These are phyloP conservation scores for Gambusia holbrooki DNA, from an alignment of 2,113 vertebrate genomes.

Conservation along the genomic window DNA sequence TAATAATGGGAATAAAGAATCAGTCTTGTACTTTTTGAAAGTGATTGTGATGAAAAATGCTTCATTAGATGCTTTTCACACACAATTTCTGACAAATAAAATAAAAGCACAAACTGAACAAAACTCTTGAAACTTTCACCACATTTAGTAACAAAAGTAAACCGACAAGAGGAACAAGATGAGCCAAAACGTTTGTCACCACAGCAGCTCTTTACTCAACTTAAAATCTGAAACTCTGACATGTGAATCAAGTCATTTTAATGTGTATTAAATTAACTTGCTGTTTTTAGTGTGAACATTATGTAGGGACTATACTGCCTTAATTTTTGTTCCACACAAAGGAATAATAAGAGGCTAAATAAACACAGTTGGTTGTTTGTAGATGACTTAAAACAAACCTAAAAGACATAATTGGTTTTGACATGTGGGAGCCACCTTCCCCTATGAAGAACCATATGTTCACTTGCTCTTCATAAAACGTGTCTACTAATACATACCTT, in stretches of 20 bases:
- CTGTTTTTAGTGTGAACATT: too few species aligned
- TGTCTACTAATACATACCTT: slow-evolving; percentile 4
- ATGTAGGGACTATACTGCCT: not conserved
- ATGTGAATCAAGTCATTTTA: too few species aligned
- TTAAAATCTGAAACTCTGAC: too few species aligned
- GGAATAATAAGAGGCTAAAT: not conserved
- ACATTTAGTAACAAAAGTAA: too few species aligned
- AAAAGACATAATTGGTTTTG: not conserved
- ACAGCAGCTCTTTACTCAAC: too few species aligned
- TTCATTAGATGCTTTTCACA: not conserved
- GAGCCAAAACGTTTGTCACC: too few species aligned
- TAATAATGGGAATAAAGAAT: not conserved
- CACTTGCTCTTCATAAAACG: too few species aligned
- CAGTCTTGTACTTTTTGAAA: not conserved
- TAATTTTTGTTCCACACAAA: not conserved
- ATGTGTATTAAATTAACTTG: too few species aligned
- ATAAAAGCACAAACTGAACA: not conserved
- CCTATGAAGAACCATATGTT: too few species aligned
- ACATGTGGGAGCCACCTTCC: not conserved
- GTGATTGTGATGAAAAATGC: not conserved
- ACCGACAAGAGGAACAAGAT: too few species aligned
- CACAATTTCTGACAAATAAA: not conserved
- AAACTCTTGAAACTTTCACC: too few species aligned
- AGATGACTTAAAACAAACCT: not conserved
- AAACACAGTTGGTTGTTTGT: not conserved